Conservation (phyloP, 2,113 vertebrate species). For the Craseonycteris thonglongyai region DNA sequence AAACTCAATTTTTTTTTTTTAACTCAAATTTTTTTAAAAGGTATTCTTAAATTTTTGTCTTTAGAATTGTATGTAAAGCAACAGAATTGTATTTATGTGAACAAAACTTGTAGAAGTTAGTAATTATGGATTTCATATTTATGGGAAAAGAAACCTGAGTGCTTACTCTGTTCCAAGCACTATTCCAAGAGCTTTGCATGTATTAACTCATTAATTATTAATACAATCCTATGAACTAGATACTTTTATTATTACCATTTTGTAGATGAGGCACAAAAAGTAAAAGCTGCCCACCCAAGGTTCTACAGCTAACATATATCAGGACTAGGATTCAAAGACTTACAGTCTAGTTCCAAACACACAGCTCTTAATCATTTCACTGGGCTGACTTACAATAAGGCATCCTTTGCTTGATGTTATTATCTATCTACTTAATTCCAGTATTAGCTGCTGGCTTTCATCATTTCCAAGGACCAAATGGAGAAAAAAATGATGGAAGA, state of each 20-base stretch:
- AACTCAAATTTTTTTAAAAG: background rate
- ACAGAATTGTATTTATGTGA: background rate
- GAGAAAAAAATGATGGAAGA: background rate
- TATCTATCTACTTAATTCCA: background rate
- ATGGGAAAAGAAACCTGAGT: background rate
- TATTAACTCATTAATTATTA: background rate
- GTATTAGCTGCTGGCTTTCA: background rate
- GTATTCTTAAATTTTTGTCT: background rate
- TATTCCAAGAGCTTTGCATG: background rate
- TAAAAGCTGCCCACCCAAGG: background rate
- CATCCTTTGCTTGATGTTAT: background rate
- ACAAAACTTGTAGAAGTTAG: conserved; percentile 8
- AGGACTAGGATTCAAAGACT: background rate
- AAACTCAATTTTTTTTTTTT: no score
- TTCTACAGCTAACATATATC: background rate
- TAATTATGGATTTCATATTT: conserved; percentile 6
- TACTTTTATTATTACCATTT: background rate
- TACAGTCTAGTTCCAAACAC: background rate
- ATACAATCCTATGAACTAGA: background rate
- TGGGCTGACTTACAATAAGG: background rate
- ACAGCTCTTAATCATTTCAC: background rate
- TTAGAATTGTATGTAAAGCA: conserved; percentile 10
- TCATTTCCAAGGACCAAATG: background rate
- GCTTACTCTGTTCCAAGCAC: background rate
- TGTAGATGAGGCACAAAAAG: background rate